A percentile compares a stretch with the other conserved stretches of the same genome.
phyloP scores from a whole-genome alignment of 2,797 vertebrate species.

The Micropoecilia bifurca region DNA sequence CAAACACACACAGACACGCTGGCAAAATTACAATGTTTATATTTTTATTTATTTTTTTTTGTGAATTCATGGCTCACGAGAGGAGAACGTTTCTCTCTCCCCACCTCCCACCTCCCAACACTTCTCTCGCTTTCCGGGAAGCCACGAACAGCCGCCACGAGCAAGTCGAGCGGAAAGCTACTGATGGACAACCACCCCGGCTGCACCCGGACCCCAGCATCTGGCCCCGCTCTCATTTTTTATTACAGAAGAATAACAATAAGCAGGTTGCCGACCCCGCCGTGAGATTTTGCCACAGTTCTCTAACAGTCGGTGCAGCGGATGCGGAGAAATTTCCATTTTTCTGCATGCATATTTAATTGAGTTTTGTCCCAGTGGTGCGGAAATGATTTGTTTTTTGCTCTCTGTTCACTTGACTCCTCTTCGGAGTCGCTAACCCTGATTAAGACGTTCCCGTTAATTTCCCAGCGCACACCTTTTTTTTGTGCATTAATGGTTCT shows the following conservation, averaged over 20 bases:
- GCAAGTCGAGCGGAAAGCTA: constrained; percentile 82
- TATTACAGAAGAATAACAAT: constrained; percentile 89
- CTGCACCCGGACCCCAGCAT: constrained; percentile 79
- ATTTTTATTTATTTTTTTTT: constrained; percentile 50
- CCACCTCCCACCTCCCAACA: background rate
- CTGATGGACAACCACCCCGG: constrained; percentile 79
- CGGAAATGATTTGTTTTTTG: constrained; percentile 91
- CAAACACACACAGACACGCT: constrained; percentile 58
- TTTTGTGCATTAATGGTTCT: constrained; percentile 91
- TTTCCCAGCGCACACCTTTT: constrained; percentile 90
- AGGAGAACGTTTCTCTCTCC: constrained; percentile 49
- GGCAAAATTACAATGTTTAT: constrained; percentile 70
- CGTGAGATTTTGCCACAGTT: constrained; percentile 83
- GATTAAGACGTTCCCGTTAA: constrained; percentile 91
- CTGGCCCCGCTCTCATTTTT: constrained; percentile 83
- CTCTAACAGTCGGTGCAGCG: constrained; percentile 82
- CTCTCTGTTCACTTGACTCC: constrained; percentile 91
- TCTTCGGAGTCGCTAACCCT: constrained; percentile 90
- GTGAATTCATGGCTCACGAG: constrained; percentile 75
- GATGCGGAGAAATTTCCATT: constrained; percentile 88
- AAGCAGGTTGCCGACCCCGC: constrained; percentile 84
- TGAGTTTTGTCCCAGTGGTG: constrained; percentile 90
- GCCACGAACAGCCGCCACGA: constrained; percentile 51
- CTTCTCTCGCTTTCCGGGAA: constrained; percentile 41
- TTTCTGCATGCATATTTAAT: constrained; percentile 90